Evolutionary conservation across 2,888 invertebrate genomes (phyloP), one percentile per base, ranked within the genome.

Genomic region (Tenthredo amoena): DNA sequence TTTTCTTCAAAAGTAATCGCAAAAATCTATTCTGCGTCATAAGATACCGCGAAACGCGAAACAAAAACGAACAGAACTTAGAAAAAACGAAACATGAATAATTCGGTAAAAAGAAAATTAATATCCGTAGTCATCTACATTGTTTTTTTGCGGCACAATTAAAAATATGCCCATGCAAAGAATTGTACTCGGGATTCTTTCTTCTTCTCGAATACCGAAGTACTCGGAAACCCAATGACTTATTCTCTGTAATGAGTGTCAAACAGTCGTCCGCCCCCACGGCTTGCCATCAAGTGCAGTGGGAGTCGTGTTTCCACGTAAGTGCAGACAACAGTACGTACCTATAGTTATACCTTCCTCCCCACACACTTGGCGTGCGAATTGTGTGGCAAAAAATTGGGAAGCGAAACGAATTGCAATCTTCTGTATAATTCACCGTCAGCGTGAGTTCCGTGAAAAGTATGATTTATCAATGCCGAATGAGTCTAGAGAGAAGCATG

Each of bases 401-500:
- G 77, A 40, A 62, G 81, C 62, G 81, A 50, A 81, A 81, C 81
- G 81, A 62, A 81, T 81, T 12, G 5, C 37, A 62, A 62, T 81
- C 62, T 81, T 65, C 62, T 81, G 81, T 81, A 37, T 62, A 62
- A 81, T 81, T 62, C 26, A 81, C 31, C 62, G 81, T 58, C 81
- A 62, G 81, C 81, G 7, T 81, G 62, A 81, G 81, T 81, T 81
- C 47, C 81, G 58, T 62, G 62, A 81, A 81, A 62, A 81, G 6
- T 31, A 65, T 43, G 62, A 62, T 81, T 81, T 81, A 81, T 81
- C 81, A 81, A 34, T 55, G 77, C 77, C 77, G 55, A 55, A 34
- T 55, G 77, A 50, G 77, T 34, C 34, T 26, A 18, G 68, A 68
- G 31, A 26, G 18, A 34, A 31, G 55, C 55, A 77, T 18, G 9